Evolutionary conservation across 2,888 invertebrate species (phyloP).

Genomic region (Agrochola litura): DNA sequence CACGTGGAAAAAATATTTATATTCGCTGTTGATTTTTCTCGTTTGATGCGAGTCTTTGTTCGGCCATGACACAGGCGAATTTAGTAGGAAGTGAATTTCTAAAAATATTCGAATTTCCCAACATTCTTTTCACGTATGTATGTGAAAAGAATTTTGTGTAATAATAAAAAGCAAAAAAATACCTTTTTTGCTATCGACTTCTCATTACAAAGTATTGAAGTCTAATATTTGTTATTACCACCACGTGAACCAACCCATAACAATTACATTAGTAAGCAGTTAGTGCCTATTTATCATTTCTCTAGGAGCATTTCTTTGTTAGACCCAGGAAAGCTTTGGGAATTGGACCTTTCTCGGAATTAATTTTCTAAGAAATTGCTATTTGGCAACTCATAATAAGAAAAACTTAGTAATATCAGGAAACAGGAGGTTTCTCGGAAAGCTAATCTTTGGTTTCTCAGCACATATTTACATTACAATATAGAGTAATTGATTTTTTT

Average conservation of each 20-base stretch:
- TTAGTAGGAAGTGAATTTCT: not conserved
- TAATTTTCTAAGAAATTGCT: slow-evolving; percentile 7
- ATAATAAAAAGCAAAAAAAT: no score
- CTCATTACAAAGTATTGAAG: not conserved
- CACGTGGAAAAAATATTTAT: slow-evolving; percentile 66
- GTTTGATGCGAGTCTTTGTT: slow-evolving; percentile 45
- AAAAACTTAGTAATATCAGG: not conserved
- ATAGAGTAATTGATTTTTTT: not conserved
- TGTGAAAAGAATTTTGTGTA: no score
- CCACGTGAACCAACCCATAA: no score
- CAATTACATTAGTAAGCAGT: not conserved
- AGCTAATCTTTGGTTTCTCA: not conserved
- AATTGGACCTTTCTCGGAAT: not conserved
- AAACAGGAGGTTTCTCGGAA: not conserved
- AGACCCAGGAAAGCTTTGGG: not conserved
- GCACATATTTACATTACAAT: not conserved
- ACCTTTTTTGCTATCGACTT: no score
- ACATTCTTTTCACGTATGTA: no score
- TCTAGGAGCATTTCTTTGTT: not conserved
- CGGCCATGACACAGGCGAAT: slow-evolving; percentile 25
- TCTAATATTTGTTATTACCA: not conserved
- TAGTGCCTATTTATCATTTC: not conserved
- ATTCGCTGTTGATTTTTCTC: slow-evolving; percentile 66
- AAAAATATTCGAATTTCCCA: not conserved
- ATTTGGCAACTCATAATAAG: not conserved